phyloP scores from a whole-genome alignment of 2,113 vertebrate genomes.

The Bambusicola thoracicus region DNA sequence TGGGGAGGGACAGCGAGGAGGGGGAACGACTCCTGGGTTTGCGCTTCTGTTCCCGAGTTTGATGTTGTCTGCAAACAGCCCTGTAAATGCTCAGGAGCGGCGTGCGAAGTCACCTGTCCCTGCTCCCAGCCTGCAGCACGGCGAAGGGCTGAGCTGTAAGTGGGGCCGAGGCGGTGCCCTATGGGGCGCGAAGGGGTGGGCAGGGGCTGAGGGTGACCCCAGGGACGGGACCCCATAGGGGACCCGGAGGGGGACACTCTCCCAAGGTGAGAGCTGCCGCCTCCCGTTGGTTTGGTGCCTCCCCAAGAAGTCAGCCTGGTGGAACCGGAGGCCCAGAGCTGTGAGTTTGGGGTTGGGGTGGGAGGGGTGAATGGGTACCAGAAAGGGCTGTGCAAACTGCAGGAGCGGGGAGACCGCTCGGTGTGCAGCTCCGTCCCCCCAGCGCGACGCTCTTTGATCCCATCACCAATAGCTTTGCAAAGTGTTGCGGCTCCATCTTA shows the following conservation, averaged over 20 bases:
- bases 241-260: background rate
- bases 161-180: slow-evolving; percentile 14
- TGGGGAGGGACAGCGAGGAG: slow-evolving; percentile 30
- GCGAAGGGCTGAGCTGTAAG: slow-evolving; percentile 47
- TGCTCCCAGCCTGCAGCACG: background rate
- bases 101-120: background rate
- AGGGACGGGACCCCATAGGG: background rate
- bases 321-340: accelerated
- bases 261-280: background rate
- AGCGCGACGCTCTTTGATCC: background rate
- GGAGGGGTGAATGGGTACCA: background rate
- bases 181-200: background rate
- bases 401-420: accelerated
- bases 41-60: slow-evolving; percentile 48
- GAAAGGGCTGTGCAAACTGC: background rate
- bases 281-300: background rate
- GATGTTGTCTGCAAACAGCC: slow-evolving; percentile 56
- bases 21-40: slow-evolving; percentile 19
- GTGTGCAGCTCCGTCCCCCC: accelerated
- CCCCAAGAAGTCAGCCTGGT: background rate
- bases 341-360: background rate
- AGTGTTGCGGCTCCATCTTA: background rate
- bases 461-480: background rate
- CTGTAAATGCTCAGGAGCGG: slow-evolving; percentile 12
- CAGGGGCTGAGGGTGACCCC: background rate